Base-by-base conservation (phyloP, 1,140 invertebrate genomes). In the Panagrolaimus sp. region DNA sequence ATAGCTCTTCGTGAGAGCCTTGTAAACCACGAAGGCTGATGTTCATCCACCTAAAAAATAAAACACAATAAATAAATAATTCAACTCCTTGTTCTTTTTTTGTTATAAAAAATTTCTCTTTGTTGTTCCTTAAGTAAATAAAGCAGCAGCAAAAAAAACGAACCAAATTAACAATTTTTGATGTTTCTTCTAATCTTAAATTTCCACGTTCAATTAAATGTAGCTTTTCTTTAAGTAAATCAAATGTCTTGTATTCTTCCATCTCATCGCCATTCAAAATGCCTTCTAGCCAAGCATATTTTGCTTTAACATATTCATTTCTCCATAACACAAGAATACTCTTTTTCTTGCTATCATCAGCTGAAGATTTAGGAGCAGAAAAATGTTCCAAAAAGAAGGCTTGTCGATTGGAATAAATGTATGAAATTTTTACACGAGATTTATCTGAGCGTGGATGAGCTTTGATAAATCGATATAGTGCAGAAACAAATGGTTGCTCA, bases 11-110 rank as follows among this genome's bases (percentile, higher is more conserved):
- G 65, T 16, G 80, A 73, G 20, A 75, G 45, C 13, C 67, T 45
- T 9, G 69, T 78, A 31, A 78, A 82, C 42, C 72, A 69, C 7
- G 74, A 72, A 4, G 78, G 79, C 11, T 42, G 38, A 51, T 77
- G 71, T 66, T 80, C 78, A 57, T 80, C 73, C n/a, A 72, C 46
- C 77, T 79, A n/a, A 42, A 73, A 25, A n/a, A n/a, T n/a, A n/a
- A n/a, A 23, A 44, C 16, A 20, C 11, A 27, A 42, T 38, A 42
- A 20, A 44, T n/a, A 42, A 13, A 51, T 68, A 13, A 8, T 11
- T 23, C 7, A 0, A 63, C 9, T 25, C n/a, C 61, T 25, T 9
- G 8, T n/a, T 13, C 7, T 20, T 16, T 8, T 9, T 23, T 8
- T 63, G n/a, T n/a, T 63, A 9, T n/a, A 63, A n/a, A n/a, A n/a